Evolutionary conservation across 2,113 vertebrate species (phyloP), one percentile per base, ranked within the genome.

Genomic region (Pollachius pollachius): DNA sequence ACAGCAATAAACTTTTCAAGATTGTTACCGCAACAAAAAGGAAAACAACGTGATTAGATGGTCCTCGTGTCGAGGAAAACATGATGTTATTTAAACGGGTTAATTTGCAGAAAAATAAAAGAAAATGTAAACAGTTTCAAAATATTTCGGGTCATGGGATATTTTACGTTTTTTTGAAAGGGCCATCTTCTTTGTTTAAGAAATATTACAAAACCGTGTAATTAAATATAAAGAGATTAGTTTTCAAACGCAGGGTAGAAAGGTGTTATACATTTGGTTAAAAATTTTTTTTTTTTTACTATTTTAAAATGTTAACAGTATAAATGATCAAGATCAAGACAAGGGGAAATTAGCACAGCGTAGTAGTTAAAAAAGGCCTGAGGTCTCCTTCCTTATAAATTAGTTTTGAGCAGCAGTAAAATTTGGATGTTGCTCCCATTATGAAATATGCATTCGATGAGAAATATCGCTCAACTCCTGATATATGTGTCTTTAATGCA

Each of bases 1-100:
- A 83, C 80, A 59, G 63, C 52, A 70, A 48, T 11, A 84, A 85
- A 82, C 72, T 87, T 84, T 81, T 67, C 63, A 71, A 78, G 71
- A 80, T 87, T 81, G 84, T 86, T 86, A 87, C 68, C 8, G 8
- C 41, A 82, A 80, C 79, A 80, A 88, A 83, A 88, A 89, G 81
- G 70, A 78, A 58, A 37, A 52, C 2, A 82, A 79, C 86, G 87
- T 84, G 86, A 75, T 70, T 78, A 86, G 72, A 81, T 74, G 69
- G 41, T 48, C 72, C 64, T 64, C 65, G 61, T 74, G 68, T 81
- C 67, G 67, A 15, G 84, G 88, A 85, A 86, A 82, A 82, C 81
- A 77, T 21, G 23, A 63, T 85, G 77, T 61, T 61, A 3, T 62
- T 4, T 25, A 15, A 21, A 62, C 2, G 13, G 18, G 58, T 48